Conservation (phyloP, 2,113 vertebrate species). For the Vulpes vulpes region DNA sequence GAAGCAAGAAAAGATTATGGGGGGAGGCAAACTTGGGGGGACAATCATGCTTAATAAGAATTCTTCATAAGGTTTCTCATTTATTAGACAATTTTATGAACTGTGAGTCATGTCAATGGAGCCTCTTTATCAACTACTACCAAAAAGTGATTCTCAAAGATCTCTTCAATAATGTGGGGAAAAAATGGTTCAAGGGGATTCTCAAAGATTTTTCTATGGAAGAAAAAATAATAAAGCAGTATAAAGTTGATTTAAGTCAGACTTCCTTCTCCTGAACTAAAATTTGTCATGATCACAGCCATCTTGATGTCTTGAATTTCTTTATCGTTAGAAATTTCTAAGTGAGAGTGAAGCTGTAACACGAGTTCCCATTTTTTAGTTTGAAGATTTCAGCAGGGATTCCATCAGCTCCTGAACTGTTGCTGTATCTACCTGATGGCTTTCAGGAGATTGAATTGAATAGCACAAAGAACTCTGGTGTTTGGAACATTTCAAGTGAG, state of each 20-base stretch:
- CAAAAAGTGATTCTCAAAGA: conserved; percentile 57
- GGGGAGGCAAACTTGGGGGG: background rate
- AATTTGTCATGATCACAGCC: conserved; percentile 37
- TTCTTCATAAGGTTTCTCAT: conserved; percentile 57
- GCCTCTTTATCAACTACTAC: background rate
- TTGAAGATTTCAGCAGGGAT: conserved; percentile 34
- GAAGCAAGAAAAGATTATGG: conserved; percentile 38
- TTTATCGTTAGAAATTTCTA: conserved; percentile 32
- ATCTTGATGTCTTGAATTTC: conserved; percentile 23
- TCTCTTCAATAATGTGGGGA: background rate
- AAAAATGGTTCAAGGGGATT: conserved; percentile 30
- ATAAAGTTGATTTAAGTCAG: conserved; percentile 38
- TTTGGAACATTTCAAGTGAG: background rate
- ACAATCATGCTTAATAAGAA: conserved; percentile 42
- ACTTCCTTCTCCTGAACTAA: background rate
- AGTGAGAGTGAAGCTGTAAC: conserved; percentile 13
- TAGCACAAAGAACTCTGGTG: background rate
- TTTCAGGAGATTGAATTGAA: conserved; percentile 11
- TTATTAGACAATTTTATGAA: conserved; percentile 66
- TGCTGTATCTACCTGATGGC: background rate
- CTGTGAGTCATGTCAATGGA: background rate
- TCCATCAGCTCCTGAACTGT: background rate
- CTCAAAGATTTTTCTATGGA: conserved; percentile 53
- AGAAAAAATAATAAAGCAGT: background rate
- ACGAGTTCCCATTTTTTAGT: background rate